Base-by-base conservation (phyloP, 2,797 vertebrate species). In the Acanthurus lineatus region DNA sequence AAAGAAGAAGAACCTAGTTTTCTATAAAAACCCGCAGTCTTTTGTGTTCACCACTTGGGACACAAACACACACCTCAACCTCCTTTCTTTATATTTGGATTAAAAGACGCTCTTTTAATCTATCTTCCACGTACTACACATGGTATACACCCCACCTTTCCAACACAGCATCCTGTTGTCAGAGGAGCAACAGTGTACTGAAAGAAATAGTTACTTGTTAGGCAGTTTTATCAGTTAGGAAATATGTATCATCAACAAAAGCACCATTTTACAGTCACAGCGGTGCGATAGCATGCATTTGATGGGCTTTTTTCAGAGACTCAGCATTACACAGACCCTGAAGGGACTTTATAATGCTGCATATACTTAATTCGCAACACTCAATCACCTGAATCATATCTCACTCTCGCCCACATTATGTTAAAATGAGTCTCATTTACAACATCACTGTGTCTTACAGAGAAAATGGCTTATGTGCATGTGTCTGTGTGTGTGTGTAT, bases 371-470 rank as follows among this genome's bases (percentile, higher is more conserved):
- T 47, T 68, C 54, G 15, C 73, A 35, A 44, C 42, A 17, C 22
- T 32, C 19, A 60, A 17, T 61, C 73, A 63, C 51, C 61, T 69
- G 35, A 60, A 42, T 81, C 57, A 48, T 75, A 49, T 76, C 52
- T 52, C 63, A 8, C 59, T 42, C 47, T 82, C 40, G 58, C 3
- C 25, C 32, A 16, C 32, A 42, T 62, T 67, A 65, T 53, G 54
- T 63, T 69, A 4, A 76, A 83, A 81, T 68, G 56, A 84, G 53
- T 54, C 66, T 85, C 44, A 71, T 81, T 85, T 64, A 70, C 59
- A 76, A 71, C 53, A 56, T 74, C 62, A 61, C n/a, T 69, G 64
- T 49, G 47, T 68, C 45, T 68, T 25, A 12, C 14, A 14, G 56
- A 76, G 19, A 22, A 69, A 67, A 48, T 19, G 16, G 15, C 35